phyloP scores from a whole-genome alignment of 2,797 vertebrate species.

The Muscicapa comitata region DNA sequence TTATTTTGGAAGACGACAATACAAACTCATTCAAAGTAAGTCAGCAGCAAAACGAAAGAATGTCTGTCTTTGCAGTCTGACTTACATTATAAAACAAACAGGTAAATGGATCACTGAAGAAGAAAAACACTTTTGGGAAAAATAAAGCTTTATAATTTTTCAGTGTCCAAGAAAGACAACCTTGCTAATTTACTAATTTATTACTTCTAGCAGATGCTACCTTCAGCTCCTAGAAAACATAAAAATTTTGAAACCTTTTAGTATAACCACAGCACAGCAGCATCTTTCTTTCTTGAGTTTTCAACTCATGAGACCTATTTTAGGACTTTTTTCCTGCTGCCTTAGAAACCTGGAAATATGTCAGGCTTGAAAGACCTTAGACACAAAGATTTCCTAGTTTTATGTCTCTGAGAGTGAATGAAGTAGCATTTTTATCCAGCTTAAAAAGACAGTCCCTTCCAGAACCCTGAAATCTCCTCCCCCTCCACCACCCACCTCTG shows the following conservation, averaged over 20 bases:
- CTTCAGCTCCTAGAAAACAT: not conserved
- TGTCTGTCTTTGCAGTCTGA: not conserved
- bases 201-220: not conserved
- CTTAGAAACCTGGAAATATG: not conserved
- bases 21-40: not conserved
- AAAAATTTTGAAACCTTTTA: not conserved
- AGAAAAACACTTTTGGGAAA: not conserved
- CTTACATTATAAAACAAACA: not conserved
- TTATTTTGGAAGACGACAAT: not conserved
- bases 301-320: not conserved
- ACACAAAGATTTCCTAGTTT: not conserved
- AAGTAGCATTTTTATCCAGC: not conserved
- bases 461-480: not conserved
- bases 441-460: not conserved
- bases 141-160: not conserved
- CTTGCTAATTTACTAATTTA: not conserved
- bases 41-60: not conserved
- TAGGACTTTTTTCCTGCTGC: not conserved
- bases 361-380: not conserved
- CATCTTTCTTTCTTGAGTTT: not conserved
- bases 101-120: not conserved
- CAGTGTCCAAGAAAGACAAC: not conserved
- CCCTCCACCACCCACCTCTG: rapidly evolving
- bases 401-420: not conserved
- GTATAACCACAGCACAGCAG: not conserved